Conservation (phyloP, 2,113 vertebrate species). For the Ctenomys sociabilis region DNA sequence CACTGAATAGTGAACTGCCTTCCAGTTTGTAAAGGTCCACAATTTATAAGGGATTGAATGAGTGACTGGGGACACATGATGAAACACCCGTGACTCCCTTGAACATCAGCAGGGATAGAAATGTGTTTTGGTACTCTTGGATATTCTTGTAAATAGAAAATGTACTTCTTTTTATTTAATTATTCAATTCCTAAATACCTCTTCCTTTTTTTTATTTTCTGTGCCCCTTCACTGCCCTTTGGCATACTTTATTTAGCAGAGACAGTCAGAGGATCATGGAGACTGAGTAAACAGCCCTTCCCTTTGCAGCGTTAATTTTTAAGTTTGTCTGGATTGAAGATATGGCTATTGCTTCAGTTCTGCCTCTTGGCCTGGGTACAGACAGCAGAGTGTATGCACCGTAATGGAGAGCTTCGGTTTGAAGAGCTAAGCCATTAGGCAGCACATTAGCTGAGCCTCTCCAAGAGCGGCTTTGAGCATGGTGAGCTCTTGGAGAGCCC, state of each 20-base stretch:
- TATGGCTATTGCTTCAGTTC: slow-evolving; percentile 63
- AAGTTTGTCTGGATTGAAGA: slow-evolving; percentile 68
- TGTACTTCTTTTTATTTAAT: background rate
- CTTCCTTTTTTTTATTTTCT: background rate
- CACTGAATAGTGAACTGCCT: background rate
- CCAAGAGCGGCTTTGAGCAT: slow-evolving; percentile 69
- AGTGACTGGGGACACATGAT: background rate
- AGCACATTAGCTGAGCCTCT: slow-evolving; percentile 83
- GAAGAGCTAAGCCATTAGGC: slow-evolving; percentile 80
- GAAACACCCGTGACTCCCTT: background rate
- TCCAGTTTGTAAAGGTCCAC: slow-evolving; percentile 8
- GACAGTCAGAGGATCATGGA: background rate
- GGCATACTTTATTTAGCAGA: background rate
- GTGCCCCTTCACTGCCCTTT: background rate
- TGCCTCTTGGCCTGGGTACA: slow-evolving; percentile 21
- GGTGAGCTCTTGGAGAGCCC: slow-evolving; percentile 68
- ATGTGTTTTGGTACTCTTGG: background rate
- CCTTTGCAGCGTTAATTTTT: slow-evolving; percentile 24
- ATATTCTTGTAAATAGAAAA: slow-evolving; percentile 38
- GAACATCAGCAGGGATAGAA: background rate
- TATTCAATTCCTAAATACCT: background rate
- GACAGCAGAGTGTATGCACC: background rate
- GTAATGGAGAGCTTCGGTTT: slow-evolving; percentile 72
- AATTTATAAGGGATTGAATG: background rate
- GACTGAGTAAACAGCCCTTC: slow-evolving; percentile 36